These are phyloP conservation scores for Zeus faber DNA, from an alignment of 2,113 vertebrate genomes.

Conservation along the genomic window DNA sequence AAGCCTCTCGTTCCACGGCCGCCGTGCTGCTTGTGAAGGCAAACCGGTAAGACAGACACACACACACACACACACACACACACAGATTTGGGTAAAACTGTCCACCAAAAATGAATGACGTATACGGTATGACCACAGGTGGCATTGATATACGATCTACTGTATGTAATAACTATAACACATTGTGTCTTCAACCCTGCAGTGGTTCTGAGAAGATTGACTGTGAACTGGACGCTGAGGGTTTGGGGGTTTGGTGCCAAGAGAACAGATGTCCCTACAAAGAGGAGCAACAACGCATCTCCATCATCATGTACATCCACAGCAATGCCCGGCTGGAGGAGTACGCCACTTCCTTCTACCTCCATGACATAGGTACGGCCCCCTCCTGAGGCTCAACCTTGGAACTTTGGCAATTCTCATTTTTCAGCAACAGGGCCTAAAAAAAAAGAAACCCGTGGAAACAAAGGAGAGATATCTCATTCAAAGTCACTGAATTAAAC, in stretches of 20 bases:
- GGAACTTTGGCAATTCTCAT: too few relatives aligned
- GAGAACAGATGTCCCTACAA: slow-evolving; percentile 45
- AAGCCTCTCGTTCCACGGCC: slow-evolving; percentile 10
- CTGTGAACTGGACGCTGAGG: slow-evolving; percentile 56
- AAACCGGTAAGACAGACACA: slow-evolving; percentile 49
- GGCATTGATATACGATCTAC: neutral
- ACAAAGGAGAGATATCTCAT: too few relatives aligned
- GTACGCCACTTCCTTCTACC: slow-evolving; percentile 62
- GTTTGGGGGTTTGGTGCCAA: slow-evolving; percentile 50
- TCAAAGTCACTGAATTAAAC: too few relatives aligned
- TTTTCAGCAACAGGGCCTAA: too few relatives aligned
- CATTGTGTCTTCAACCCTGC: slow-evolving; percentile 3
- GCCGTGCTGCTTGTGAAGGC: slow-evolving; percentile 51
- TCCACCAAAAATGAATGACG: neutral
- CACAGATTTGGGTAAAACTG: neutral
- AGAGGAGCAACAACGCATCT: slow-evolving; percentile 65
- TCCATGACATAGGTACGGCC: slow-evolving; percentile 68
- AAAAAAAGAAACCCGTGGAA: too few relatives aligned
- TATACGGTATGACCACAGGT: neutral
- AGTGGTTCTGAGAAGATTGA: slow-evolving; percentile 43
- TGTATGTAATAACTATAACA: neutral
- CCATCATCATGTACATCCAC: slow-evolving; percentile 53
- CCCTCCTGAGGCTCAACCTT: neutral
- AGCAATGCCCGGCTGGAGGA: slow-evolving; percentile 56
- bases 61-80: slow-evolving; percentile 6